Evolutionary conservation across 2,888 invertebrate species (phyloP).

Genomic region (Thysanoteuthis rhombus): DNA sequence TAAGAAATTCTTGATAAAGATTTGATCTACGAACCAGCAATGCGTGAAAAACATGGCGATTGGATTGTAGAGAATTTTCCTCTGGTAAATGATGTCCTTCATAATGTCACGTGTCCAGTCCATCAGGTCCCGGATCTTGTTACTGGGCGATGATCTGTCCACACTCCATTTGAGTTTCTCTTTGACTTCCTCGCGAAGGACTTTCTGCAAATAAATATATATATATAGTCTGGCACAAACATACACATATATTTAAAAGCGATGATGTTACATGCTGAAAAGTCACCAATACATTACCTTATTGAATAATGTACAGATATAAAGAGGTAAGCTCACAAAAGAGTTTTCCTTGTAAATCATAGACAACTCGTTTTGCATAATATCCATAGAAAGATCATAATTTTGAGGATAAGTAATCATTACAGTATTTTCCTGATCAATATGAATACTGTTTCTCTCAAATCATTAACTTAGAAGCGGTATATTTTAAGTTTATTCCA

Average conservation of each 20-base stretch:
- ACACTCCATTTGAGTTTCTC: conserved; percentile 68
- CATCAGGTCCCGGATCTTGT: conserved; percentile 68
- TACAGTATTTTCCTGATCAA: too few relatives aligned
- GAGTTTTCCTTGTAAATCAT: too few relatives aligned
- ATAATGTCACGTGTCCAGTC: conserved; percentile 67
- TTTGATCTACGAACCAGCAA: conserved; percentile 56
- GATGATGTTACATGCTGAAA: not conserved
- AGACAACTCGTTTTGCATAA: too few relatives aligned
- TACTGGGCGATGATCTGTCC: conserved; percentile 66
- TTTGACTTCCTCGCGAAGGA: conserved; percentile 66
- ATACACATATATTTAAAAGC: not conserved
- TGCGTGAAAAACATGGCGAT: conserved; percentile 66
- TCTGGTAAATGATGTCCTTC: conserved; percentile 66
- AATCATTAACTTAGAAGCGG: too few relatives aligned
- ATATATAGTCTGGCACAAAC: not conserved
- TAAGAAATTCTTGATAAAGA: not conserved
- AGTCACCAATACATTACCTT: too few relatives aligned
- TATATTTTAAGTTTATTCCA: too few relatives aligned
- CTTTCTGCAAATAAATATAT: conserved; percentile 49
- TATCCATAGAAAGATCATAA: too few relatives aligned
- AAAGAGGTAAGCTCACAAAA: too few relatives aligned
- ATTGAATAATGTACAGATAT: too few relatives aligned
- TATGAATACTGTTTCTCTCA: too few relatives aligned
- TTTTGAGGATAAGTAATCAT: too few relatives aligned
- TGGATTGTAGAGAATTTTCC: conserved; percentile 63